Base-by-base conservation (phyloP, 1,140 invertebrate species). In the Bombus turneri region DNA sequence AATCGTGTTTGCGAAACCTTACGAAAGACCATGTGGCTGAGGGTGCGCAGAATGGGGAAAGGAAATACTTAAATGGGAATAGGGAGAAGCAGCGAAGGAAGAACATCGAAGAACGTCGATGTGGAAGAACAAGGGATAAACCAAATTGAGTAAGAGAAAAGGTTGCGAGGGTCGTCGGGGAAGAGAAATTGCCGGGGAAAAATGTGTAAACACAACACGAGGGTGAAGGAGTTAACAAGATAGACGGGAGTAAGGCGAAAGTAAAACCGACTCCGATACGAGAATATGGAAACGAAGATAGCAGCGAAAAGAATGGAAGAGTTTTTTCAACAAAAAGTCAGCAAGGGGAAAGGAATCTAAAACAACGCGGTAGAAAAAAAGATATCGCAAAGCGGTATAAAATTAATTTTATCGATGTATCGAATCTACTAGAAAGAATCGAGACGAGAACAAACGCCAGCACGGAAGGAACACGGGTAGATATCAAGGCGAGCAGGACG, bases 1-100 rank as follows among this genome's bases (percentile, higher is more conserved):
- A 39, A 72, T 80, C 53, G 68, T 80, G 68, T 85, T 85, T 73
- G 39, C 25, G 66, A 34, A 64, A 62, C 31, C 53, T 53, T 72
- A 69, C 31, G 64, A 10, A 43, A 47, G 22, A 8, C 66, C 0
- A 9, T 8, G 3, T 1, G 15, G 47, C 47, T 22, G 47, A 53
- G 47, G 22, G 43, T 5, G 28, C 3, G 39, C 10, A 4, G 28
- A 28, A 31, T 4, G 3, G 28, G 18, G 25, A 72, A n/a, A n/a
- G 28, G 1, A 28, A n/a, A 41, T 15, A 53, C 47, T 53, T 53
- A 25, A 41, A 41, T 3, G 41, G 22, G 71, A 41, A 39, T 31
- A 37, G 28, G 18, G 8, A n/a, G 41, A 43, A 22, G 1, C 13
- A 12, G 34, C 34, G 22, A 3, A 18, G 25, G 13, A 34, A 10